Conservation (phyloP, 2,888 invertebrate species). For the Calliphora vomitoria region DNA sequence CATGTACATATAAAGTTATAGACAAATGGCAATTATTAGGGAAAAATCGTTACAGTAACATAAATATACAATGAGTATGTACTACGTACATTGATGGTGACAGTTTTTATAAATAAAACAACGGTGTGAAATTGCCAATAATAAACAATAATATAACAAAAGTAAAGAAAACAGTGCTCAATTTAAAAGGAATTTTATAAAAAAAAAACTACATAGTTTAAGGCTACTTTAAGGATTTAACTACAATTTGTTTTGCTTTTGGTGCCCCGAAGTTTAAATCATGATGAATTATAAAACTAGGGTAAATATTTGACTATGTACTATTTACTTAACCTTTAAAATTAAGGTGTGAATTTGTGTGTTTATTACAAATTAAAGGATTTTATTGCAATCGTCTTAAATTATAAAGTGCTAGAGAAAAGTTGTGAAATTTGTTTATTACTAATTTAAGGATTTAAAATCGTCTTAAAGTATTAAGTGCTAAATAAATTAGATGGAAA, state of each 20-base stretch:
- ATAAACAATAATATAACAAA: slow-evolving; percentile 30
- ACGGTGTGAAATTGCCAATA: slow-evolving; percentile 49
- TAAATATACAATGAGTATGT: slow-evolving; percentile 20
- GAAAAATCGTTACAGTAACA: slow-evolving; percentile 71
- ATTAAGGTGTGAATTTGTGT: not conserved
- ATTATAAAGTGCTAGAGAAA: not conserved
- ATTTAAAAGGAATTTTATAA: slow-evolving; percentile 17
- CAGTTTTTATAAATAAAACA: slow-evolving; percentile 28
- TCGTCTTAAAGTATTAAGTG: too few relatives aligned
- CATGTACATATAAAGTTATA: not conserved
- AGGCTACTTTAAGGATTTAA: not conserved
- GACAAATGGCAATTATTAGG: slow-evolving; percentile 50
- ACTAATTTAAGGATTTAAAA: not conserved
- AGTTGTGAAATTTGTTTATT: not conserved
- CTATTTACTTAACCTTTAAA: not conserved
- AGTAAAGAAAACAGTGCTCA: slow-evolving; percentile 7
- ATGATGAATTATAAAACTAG: slow-evolving; percentile 69
- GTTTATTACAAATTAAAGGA: not conserved
- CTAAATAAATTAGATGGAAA: too few relatives aligned
- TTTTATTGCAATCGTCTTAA: too few relatives aligned
- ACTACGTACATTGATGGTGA: not conserved
- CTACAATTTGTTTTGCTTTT: not conserved
- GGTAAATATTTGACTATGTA: slow-evolving; percentile 62
- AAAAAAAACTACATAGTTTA: not conserved
- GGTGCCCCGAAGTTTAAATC: not conserved